Evolutionary conservation across 2,113 vertebrate genomes (phyloP), one percentile per base, ranked within the genome.

Genomic region (Cyanistes caeruleus): DNA sequence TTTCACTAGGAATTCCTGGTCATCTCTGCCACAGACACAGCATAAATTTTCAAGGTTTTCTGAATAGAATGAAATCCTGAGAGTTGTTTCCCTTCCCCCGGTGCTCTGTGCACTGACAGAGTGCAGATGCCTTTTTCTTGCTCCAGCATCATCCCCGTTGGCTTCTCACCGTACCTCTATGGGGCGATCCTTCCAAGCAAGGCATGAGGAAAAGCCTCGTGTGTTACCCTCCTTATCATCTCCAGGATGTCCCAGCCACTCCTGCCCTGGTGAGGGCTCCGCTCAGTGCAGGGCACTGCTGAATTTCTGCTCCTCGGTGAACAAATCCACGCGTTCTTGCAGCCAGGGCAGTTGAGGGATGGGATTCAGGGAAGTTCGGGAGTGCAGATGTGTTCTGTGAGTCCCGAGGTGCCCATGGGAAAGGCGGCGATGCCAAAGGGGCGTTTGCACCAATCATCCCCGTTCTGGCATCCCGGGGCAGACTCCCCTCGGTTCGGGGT

Each of bases 281-380:
- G 48, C 89, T 31, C 84, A 3, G 55, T 3, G 24, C 76, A 70
- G 35, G 22, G 39, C 39, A 3, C 52, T 21, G 52, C 60, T 37
- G 48, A 15, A 35, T 15, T 10, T 27, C 53, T 13, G 33, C 52
- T 3, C 20, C 1, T 0, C 0, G 0, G 15, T 5, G 4, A 15
- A 25, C 21, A 20, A 58, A 49, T 3, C n/a, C 82, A 7, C 41
- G 20, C 24, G 65, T 4, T 3, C 18, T 21, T 7, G 44, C 31
- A 23, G 10, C 5, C 43, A 3, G 68, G 27, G 30, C 58, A 70
- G 37, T 11, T 39, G 27, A 8, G 49, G 27, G 43, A 18, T 37
- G 56, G 6, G 10, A 48, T 6, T 7, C 31, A 5, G 75, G 31
- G 27, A 37, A 75, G 35, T 31, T 31, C 4, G 1, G 85, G 41